phyloP scores from a whole-genome alignment of 2,888 invertebrate genomes.

The Maniola hyperantus region DNA sequence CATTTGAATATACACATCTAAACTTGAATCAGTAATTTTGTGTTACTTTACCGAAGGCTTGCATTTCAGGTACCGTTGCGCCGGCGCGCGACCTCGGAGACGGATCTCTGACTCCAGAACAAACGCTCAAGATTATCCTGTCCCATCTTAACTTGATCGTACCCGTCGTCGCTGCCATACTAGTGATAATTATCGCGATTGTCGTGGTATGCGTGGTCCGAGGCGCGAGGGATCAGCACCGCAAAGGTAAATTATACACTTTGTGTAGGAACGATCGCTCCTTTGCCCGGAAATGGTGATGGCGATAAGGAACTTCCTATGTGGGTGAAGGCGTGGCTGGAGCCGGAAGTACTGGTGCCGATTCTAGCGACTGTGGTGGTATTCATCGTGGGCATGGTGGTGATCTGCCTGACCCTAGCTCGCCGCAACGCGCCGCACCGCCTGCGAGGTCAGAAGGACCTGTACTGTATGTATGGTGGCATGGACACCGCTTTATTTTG shows the following conservation, averaged over 20 bases:
- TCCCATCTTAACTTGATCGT: slow-evolving; percentile 96
- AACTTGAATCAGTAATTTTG: slow-evolving; percentile 30
- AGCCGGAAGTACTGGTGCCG: slow-evolving; percentile 95
- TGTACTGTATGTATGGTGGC: slow-evolving; percentile 88
- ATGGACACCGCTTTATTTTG: slow-evolving; percentile 66
- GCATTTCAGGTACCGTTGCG: slow-evolving; percentile 97
- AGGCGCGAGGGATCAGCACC: slow-evolving; percentile 91
- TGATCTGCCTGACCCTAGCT: slow-evolving; percentile 94
- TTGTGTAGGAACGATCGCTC: slow-evolving; percentile 90
- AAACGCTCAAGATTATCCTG: slow-evolving; percentile 93
- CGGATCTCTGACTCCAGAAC: slow-evolving; percentile 89
- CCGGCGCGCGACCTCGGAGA: slow-evolving; percentile 88
- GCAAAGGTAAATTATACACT: slow-evolving; percentile 86
- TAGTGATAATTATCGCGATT: slow-evolving; percentile 96
- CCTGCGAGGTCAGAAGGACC: slow-evolving; percentile 90
- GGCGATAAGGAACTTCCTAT: slow-evolving; percentile 82
- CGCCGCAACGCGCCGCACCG: slow-evolving; percentile 91
- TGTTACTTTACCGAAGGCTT: slow-evolving; percentile 52
- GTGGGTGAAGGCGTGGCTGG: slow-evolving; percentile 94
- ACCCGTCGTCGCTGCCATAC: slow-evolving; percentile 94
- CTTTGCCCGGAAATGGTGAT: slow-evolving; percentile 85
- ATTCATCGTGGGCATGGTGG: slow-evolving; percentile 93
- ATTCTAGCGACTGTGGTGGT: slow-evolving; percentile 95
- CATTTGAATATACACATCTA: slow-evolving; percentile 3
- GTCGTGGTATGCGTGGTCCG: slow-evolving; percentile 96